phyloP scores from a whole-genome alignment of 2,113 vertebrate genomes.

The Dermatemys mawii region DNA sequence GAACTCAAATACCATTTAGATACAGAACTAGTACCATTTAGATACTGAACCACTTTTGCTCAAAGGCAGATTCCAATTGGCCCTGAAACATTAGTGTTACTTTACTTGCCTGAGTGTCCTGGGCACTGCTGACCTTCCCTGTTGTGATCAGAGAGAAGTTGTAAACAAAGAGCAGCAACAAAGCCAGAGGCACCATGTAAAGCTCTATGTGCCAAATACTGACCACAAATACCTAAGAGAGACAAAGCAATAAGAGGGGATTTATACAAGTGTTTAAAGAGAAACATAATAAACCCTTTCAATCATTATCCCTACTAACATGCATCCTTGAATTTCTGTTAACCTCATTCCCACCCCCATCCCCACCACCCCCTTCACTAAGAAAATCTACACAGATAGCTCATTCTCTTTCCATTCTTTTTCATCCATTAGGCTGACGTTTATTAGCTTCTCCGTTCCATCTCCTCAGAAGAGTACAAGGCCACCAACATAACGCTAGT shows the following conservation, averaged over 20 bases:
- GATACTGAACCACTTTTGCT: neutral
- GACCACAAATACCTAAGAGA: conserved; percentile 89
- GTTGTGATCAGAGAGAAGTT: conserved; percentile 85
- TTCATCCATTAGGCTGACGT: neutral
- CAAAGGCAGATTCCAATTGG: neutral
- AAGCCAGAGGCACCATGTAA: conserved; percentile 94
- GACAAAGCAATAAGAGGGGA: conserved; percentile 35
- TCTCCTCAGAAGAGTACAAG: neutral
- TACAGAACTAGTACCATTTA: neutral
- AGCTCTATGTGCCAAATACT: conserved; percentile 93
- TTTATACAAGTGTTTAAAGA: neutral
- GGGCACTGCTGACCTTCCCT: conserved; percentile 80
- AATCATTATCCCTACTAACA: neutral
- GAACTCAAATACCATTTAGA: neutral
- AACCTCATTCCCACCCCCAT: neutral
- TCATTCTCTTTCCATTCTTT: neutral
- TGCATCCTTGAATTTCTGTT: conserved; percentile 11
- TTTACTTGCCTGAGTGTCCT: conserved; percentile 90
- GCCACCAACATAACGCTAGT: neutral
- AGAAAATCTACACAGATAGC: neutral
- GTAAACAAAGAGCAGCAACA: conserved; percentile 90
- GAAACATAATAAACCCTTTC: neutral
- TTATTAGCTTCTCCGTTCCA: neutral
- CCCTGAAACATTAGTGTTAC: neutral
- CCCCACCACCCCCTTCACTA: neutral